A percentile compares a stretch with the other conserved stretches of the same genome.
Evolutionary conservation across 2,888 invertebrate genomes (phyloP).

Genomic region (Autographa gamma): DNA sequence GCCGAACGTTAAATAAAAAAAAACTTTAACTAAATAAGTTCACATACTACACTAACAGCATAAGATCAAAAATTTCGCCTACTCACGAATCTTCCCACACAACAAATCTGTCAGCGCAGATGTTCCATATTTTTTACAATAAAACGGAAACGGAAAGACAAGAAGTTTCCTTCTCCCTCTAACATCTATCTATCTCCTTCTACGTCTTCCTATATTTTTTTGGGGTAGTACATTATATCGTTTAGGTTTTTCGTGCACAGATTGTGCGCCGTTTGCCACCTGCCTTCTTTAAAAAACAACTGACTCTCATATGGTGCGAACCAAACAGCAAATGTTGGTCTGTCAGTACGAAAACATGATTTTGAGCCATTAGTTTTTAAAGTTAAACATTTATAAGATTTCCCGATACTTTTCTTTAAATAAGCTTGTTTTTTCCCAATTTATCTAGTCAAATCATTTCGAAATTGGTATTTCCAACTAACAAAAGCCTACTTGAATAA

Average conservation of each 20-base stretch:
- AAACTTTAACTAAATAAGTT: too few species aligned
- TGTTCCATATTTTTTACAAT: constrained; percentile 82
- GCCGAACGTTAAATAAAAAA: too few species aligned
- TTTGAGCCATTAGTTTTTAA: neutral
- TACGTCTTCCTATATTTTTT: constrained; percentile 76
- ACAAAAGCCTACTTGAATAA: neutral
- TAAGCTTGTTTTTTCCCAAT: neutral
- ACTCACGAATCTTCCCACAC: constrained; percentile 73
- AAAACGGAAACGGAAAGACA: constrained; percentile 87
- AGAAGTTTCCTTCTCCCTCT: constrained; percentile 69
- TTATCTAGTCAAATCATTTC: neutral
- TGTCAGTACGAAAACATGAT: constrained; percentile 14
- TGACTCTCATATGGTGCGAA: constrained; percentile 80
- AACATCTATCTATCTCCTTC: constrained; percentile 66
- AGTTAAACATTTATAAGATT: neutral
- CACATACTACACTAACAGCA: constrained; percentile 26
- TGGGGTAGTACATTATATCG: constrained; percentile 72
- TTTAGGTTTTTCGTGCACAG: constrained; percentile 81
- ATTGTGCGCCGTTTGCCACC: constrained; percentile 80
- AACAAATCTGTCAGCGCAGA: constrained; percentile 79
- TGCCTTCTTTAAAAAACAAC: constrained; percentile 79
- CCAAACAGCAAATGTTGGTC: constrained; percentile 22
- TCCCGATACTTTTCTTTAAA: neutral
- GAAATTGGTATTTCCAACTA: neutral
- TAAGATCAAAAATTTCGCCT: constrained; percentile 54